phyloP scores from a whole-genome alignment of 2,797 vertebrate genomes.

The Amniataba percoides region DNA sequence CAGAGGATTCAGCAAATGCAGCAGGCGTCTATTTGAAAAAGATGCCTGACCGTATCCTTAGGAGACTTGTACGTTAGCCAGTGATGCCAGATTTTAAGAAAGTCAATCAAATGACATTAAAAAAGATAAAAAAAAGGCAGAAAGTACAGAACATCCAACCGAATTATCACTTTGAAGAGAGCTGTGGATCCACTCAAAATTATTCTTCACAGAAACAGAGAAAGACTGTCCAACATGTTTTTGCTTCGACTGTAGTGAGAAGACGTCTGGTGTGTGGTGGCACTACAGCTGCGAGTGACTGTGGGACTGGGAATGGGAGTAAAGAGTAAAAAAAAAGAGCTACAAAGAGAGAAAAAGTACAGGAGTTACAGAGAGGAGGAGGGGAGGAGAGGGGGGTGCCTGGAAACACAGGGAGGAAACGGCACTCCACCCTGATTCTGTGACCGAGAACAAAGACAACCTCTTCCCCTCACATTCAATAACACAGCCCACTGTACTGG shows the following conservation, averaged over 20 bases:
- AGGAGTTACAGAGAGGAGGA: slow-evolving; percentile 41
- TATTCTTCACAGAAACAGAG: slow-evolving; percentile 46
- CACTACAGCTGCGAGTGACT: slow-evolving; percentile 56
- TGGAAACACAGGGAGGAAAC: slow-evolving; percentile 87
- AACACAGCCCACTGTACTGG: slow-evolving; percentile 53
- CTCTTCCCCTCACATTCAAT: slow-evolving; percentile 74
- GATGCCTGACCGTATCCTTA: slow-evolving; percentile 48
- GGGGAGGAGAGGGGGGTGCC: slow-evolving; percentile 49
- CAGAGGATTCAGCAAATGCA: slow-evolving; percentile 57
- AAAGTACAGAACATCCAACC: slow-evolving; percentile 34
- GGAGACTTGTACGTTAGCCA: slow-evolving; percentile 13
- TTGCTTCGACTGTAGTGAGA: slow-evolving; percentile 54
- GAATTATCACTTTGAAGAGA: slow-evolving; percentile 23
- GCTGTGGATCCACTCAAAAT: slow-evolving; percentile 36
- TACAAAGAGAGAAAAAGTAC: slow-evolving; percentile 69
- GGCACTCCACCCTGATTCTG: slow-evolving; percentile 85
- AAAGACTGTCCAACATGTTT: slow-evolving; percentile 22
- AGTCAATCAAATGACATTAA: not conserved
- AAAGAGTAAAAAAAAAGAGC: slow-evolving; percentile 52
- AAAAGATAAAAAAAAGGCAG: not conserved
- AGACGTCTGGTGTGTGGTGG: slow-evolving; percentile 59
- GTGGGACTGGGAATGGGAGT: slow-evolving; percentile 51
- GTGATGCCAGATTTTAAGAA: slow-evolving; percentile 25
- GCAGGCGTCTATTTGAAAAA: slow-evolving; percentile 54
- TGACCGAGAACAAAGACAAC: slow-evolving; percentile 81